Base-by-base conservation (phyloP, 2,888 invertebrate genomes). In the Machimus rusticus region DNA sequence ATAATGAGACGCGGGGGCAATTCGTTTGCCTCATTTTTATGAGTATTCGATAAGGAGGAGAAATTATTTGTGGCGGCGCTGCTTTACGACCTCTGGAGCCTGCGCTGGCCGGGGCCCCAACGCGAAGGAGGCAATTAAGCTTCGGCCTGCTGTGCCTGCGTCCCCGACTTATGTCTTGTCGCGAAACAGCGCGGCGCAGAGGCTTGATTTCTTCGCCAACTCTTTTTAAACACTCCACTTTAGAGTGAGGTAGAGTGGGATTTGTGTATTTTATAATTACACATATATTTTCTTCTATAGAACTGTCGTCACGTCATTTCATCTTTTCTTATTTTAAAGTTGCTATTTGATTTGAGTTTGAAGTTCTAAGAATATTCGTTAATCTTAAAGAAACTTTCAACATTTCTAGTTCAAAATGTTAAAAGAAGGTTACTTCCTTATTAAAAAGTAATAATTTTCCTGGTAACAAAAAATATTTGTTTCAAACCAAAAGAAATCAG, bases 31-130 rank as follows among this genome's bases (percentile, higher is more conserved):
- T 74, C 85, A 85, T 84, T 84, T 88, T 88, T 88, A 88, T 87
- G 88, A 87, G 87, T 51, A 87, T 82, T 88, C 82, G 88, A 88
- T 88, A 88, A 88, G 76, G 43, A 77, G 74, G 43, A 19, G 88
- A 84, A 88, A 84, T 84, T 86, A 87, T 86, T 88, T 88, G 87
- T 86, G 37, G 74, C 76, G 28, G 76, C n/a, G 9, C 76, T 76
- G 39, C 76, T 66, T 66, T 66, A 66, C 66, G 66, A 66, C 66
- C 28, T 12, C 12, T 3, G 12, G 28, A 12, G 66, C 66, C 28
- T 66, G 12, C 28, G 23, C 66, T 8, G 5, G n/a, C 51, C 23
- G 66, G 66, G 4, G 19, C 28, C 19, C 66, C 19, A 23, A 23
- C 66, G 66, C 28, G 28, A 28, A 66, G 12, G 66, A 23, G 28